Base-by-base conservation (phyloP, 2,113 vertebrate species). In the Etheostoma cragini region DNA sequence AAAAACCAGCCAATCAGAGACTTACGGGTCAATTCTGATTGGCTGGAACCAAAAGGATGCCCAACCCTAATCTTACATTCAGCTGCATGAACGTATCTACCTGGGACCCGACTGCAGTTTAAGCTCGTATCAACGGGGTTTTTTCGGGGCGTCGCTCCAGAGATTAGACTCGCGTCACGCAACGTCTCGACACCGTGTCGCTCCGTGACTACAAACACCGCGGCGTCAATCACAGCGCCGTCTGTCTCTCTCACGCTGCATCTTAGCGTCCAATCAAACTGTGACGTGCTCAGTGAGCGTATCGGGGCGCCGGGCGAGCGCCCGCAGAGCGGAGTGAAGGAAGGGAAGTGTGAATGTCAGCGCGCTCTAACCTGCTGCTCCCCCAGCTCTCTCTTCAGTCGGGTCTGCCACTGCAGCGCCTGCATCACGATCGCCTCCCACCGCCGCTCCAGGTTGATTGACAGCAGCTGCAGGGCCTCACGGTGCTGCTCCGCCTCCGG, bases 351-450 rank as follows among this genome's bases (percentile, higher is more conserved):
- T 70, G 66, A 84, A 83, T 86, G 83, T 84, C 72, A 76, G 72
- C 4, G 65, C n/a, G 61, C 64, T 81, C 88, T 80, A 89, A 99
- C 98, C 93, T 94, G 95, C 82, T 96, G 94, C 71, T 94, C 90
- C 65, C 96, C 96, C 84, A 97, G 70, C 80, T 94, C 95, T 78
- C 94, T 95, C 91, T 96, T 96, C 57, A 99, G 96, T 63, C 97
- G 89, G 56, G 95, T 97, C 92, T 98, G 97, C 98, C 98, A 99
- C 92, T 99, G 98, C 88, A 99, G 96, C 45, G 96, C 95, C 94
- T 99, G 98, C 97, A 99, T 98, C 90, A 99, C 96, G 76, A 99
- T 98, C 76, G 98, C 98, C 93, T 99, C 98, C 98, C 98, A 99
- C 79, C 98, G 93, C 75, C 98, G 96, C 93, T 98, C 97, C 24